phyloP scores from a whole-genome alignment of 2,113 vertebrate genomes.

The Ochotona princeps region DNA sequence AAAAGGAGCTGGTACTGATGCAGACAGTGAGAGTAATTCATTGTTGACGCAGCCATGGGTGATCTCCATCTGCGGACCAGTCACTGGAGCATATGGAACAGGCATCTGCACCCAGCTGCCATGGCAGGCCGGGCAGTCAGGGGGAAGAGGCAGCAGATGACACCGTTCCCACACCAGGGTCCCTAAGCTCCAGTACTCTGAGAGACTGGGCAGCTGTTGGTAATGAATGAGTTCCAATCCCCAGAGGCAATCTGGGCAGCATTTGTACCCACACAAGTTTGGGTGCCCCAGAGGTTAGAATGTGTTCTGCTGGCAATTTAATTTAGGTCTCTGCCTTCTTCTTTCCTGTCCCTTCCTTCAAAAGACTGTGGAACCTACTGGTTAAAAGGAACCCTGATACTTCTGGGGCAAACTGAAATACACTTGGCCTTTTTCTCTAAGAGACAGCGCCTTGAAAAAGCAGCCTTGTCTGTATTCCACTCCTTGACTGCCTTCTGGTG shows the following conservation, averaged over 20 bases:
- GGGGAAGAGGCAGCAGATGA: not conserved
- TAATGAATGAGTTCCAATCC: not conserved
- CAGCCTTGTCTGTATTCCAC: not conserved
- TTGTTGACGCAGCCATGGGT: not conserved
- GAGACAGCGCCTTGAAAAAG: not conserved
- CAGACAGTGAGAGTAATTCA: slow-evolving; percentile 25
- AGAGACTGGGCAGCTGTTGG: not conserved
- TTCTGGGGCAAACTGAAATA: not conserved
- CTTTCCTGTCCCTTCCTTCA: not conserved
- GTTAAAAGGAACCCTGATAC: not conserved
- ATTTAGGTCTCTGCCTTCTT: not conserved
- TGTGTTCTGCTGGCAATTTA: not conserved
- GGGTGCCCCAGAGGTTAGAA: not conserved
- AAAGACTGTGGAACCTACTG: not conserved
- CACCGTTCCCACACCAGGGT: not conserved
- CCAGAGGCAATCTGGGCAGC: not conserved
- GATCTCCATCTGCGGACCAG: not conserved
- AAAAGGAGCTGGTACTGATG: slow-evolving; percentile 39
- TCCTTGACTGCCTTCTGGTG: not conserved
- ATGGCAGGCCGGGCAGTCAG: not conserved
- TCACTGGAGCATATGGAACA: not conserved
- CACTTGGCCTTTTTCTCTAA: not conserved
- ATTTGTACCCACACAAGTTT: not conserved
- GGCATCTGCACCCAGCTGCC: slow-evolving; percentile 41
- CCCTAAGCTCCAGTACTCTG: not conserved